Evolutionary conservation across 2,888 invertebrate genomes (phyloP).

Genomic region (Parnassius orleans): DNA sequence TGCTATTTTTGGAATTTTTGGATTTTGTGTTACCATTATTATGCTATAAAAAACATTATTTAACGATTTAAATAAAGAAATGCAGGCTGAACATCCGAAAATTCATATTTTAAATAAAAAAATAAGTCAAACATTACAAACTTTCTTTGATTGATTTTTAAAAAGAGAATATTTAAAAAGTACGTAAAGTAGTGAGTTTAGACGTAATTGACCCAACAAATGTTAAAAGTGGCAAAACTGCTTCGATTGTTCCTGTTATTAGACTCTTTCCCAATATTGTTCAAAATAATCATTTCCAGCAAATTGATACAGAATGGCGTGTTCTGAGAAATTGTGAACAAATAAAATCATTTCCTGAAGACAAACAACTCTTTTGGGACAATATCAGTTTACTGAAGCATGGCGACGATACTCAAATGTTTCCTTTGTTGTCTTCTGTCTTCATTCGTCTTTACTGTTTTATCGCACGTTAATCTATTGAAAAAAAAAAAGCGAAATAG

Average conservation of each 20-base stretch:
- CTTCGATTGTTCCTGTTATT: too few relatives aligned
- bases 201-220: conserved; percentile 16
- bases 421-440: neutral
- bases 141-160: conserved; percentile 39
- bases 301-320: too few relatives aligned
- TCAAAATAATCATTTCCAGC: too few relatives aligned
- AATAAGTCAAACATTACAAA: conserved; percentile 31
- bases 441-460: conserved; percentile 1
- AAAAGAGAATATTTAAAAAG: conserved; percentile 30
- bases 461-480: conserved; percentile 1
- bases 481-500: conserved; percentile 21
- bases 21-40: too few relatives aligned
- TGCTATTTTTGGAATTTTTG: too few relatives aligned
- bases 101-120: conserved; percentile 23
- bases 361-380: neutral
- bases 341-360: neutral
- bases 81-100: conserved; percentile 22
- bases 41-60: too few relatives aligned
- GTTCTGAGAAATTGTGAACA: neutral
- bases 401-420: conserved; percentile 1
- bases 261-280: too few relatives aligned
- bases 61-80: conserved; percentile 29
- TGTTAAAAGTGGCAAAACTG: too few relatives aligned
- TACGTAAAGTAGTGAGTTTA: too few relatives aligned
- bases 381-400: neutral